Conservation (phyloP, 2,113 vertebrate genomes). For the Spea multiplicata region DNA sequence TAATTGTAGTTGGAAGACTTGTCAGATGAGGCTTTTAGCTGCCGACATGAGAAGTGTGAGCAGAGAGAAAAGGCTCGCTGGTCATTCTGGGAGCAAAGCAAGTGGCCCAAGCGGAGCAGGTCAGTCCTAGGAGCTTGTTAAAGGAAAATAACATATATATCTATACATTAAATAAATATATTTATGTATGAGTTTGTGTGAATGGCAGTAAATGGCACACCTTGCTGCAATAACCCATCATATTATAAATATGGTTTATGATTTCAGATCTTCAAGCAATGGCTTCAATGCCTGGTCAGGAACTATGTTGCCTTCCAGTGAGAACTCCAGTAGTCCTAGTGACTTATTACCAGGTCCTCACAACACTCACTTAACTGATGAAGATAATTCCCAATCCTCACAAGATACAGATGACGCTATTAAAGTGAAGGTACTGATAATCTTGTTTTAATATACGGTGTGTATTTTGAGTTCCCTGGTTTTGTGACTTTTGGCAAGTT, state of each 20-base stretch:
- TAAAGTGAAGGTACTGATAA: constrained; percentile 26
- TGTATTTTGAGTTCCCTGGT: neutral
- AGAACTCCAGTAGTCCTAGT: neutral
- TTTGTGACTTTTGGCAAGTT: too few species aligned
- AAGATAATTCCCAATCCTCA: neutral
- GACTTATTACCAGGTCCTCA: neutral
- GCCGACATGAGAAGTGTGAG: constrained; percentile 68
- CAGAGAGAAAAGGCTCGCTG: constrained; percentile 66
- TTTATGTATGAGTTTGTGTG: too few species aligned
- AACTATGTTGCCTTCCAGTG: neutral
- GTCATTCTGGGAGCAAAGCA: constrained; percentile 76
- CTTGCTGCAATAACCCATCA: neutral
- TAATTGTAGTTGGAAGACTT: constrained; percentile 68
- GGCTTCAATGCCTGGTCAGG: neutral
- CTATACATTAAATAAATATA: too few species aligned
- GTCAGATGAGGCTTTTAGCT: constrained; percentile 68
- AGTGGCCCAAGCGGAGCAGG: constrained; percentile 73
- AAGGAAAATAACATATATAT: too few species aligned
- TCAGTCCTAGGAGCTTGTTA: neutral
- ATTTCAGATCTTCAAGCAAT: constrained; percentile 25
- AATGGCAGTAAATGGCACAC: too few species aligned
- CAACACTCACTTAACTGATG: neutral
- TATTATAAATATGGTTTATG: neutral
- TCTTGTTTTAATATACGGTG: constrained; percentile 43
- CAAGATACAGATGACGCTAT: neutral